Evolutionary conservation across 1,140 invertebrate species (phyloP).

Genomic region (Drosophila ercepeae): DNA sequence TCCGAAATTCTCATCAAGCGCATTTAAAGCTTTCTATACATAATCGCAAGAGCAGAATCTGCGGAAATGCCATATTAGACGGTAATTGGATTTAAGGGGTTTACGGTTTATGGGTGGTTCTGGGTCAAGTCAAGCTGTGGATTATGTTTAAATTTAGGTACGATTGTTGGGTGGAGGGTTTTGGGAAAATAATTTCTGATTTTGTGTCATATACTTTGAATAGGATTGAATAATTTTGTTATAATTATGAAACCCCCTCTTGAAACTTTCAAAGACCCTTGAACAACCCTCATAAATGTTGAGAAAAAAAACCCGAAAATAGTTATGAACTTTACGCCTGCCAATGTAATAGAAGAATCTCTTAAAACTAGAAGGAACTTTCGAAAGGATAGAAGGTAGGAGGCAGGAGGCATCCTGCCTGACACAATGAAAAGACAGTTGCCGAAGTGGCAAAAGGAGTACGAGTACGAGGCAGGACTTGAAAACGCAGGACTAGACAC

Average conservation of each 20-base stretch:
- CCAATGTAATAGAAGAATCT: constrained; percentile 5
- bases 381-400: not conserved
- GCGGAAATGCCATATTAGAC: constrained; percentile 15
- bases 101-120: constrained; percentile 2
- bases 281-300: not conserved
- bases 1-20: constrained; percentile 6
- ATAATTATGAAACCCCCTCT: too few species aligned
- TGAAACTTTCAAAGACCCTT: not conserved
- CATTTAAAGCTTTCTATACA: constrained; percentile 24
- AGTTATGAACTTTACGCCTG: constrained; percentile 6
- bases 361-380: not conserved
- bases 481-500: constrained; percentile 8
- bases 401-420: not conserved
- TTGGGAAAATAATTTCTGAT: too few species aligned
- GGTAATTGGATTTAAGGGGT: constrained; percentile 6
- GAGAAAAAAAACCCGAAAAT: not conserved
- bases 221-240: too few species aligned
- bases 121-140: not conserved
- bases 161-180: too few species aligned
- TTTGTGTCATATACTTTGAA: too few species aligned
- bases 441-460: constrained; percentile 4
- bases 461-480: constrained; percentile 5
- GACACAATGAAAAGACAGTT: constrained; percentile 17
- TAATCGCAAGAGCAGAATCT: constrained; percentile 3
- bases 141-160: too few species aligned